Percentiles rank a stretch among this genome's conserved stretches.
Evolutionary conservation across 2,113 vertebrate species (phyloP).

Genomic region (Laticauda laticaudata): DNA sequence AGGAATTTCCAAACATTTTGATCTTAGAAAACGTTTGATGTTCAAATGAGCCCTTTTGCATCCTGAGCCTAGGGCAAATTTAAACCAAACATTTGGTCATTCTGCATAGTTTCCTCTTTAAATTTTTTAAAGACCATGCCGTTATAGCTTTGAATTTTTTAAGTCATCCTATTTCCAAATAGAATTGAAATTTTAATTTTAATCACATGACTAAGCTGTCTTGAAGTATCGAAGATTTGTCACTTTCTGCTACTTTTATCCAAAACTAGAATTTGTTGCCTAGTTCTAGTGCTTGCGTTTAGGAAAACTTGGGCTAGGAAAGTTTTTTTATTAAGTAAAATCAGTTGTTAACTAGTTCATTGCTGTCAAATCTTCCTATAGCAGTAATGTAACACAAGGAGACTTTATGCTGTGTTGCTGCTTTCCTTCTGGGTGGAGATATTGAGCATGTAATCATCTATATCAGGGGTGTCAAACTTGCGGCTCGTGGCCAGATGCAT

Average conservation of each 20-base stretch:
- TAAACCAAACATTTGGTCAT: not conserved
- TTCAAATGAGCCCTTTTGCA: not conserved
- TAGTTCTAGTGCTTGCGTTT: not conserved
- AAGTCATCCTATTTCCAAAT: not conserved
- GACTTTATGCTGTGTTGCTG: not conserved
- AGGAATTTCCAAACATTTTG: not conserved
- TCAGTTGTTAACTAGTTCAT: too few species aligned
- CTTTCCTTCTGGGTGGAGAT: not conserved
- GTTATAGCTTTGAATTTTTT: not conserved
- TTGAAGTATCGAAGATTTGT: not conserved
- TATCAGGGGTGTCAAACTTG: too few species aligned
- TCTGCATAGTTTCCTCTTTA: not conserved
- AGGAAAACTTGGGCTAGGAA: not conserved
- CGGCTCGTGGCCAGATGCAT: too few species aligned
- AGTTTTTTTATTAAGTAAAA: not conserved
- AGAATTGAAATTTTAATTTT: not conserved
- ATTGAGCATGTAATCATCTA: not conserved
- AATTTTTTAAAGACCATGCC: not conserved
- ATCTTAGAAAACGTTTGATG: not conserved
- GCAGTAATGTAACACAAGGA: not conserved
- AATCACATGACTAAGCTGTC: not conserved
- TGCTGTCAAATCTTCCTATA: not conserved
- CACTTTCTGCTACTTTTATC: not conserved
- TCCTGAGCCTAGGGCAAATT: not conserved
- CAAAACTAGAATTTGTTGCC: not conserved